Evolutionary conservation across 53 echinoderm and acorn worm species (phyloP), one percentile per base, ranked within the genome.

Genomic region (Stichopus horrens): DNA sequence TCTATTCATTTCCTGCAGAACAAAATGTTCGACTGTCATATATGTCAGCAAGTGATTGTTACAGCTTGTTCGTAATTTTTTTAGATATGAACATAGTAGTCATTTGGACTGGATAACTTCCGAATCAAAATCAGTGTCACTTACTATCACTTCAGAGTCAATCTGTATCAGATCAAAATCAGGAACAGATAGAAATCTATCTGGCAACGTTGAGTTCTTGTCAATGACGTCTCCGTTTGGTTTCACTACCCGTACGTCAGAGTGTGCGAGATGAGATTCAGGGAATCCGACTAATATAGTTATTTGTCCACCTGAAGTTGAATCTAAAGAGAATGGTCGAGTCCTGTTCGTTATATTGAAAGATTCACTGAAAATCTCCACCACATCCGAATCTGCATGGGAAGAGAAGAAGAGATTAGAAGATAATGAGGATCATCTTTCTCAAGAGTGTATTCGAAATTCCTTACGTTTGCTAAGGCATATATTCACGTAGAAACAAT

Each of bases 161-260:
- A 85, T 85, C 66, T 85, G 67, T 37, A 37, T n/a, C 52, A 85
- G 13, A 16, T 65, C 37, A 85, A 85, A 85, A 16, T 65, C 18
- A 1, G 10, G 5, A 52, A 85, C 67, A 37, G 59, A 51, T 16
- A 23, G 4, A 67, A 18, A 85, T 5, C 2, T 5, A 21, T 85
- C 85, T 6, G 37, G 37, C 37, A 37, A 37, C 37, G 37, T 37
- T 37, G 85, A 21, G 5, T 9, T 67, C 9, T 21, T 13, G 37
- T 85, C 9, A 52, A 85, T 85, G 51, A 85, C 65, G 63, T 23
- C 23, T 10, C 67, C 53, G 16, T 85, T 52, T 52, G 85, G 85
- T 9, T 85, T 85, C 5, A 85, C 52, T 4, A 85, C 52, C 14
- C 52, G 9, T 5, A 85, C 85, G 13, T 66, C 14, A 16, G 3